Conservation (phyloP, 2,113 vertebrate genomes). For the Isurus oxyrinchus region DNA sequence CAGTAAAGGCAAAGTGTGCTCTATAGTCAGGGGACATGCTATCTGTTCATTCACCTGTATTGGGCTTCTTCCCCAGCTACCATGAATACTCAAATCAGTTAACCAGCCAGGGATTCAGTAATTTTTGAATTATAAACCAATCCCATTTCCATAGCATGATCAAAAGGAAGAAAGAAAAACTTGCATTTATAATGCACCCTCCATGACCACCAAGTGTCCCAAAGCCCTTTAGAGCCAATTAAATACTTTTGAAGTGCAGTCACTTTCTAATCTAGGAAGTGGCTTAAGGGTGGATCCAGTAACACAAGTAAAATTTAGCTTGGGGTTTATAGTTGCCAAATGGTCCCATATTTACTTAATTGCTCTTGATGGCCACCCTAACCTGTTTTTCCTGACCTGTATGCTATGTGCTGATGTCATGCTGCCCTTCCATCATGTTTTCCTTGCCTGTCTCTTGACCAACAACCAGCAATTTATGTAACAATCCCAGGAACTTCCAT, state of each 20-base stretch:
- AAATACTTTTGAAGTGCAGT: no score
- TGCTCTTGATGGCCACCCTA: not conserved
- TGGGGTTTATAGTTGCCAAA: not conserved
- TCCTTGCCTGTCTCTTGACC: not conserved
- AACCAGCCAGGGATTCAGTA: not conserved
- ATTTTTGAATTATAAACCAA: not conserved
- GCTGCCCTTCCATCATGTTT: not conserved
- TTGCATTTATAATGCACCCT: no score
- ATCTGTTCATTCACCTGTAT: not conserved
- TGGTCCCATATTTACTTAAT: not conserved
- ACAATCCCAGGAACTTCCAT: not conserved
- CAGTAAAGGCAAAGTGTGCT: not conserved
- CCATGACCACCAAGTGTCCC: no score
- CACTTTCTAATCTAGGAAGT: no score
- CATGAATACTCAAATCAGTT: not conserved
- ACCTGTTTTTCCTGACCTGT: not conserved
- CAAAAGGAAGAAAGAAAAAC: no score
- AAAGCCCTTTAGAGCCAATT: no score
- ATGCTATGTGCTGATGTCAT: no score
- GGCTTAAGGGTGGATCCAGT: not conserved
- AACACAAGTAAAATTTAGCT: not conserved
- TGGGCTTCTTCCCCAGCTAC: no score
- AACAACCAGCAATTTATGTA: not conserved
- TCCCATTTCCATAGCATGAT: not conserved
- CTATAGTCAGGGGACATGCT: not conserved